Evolutionary conservation across 2,888 invertebrate genomes (phyloP), one percentile per base, ranked within the genome.

Genomic region (Campoplex nolae): DNA sequence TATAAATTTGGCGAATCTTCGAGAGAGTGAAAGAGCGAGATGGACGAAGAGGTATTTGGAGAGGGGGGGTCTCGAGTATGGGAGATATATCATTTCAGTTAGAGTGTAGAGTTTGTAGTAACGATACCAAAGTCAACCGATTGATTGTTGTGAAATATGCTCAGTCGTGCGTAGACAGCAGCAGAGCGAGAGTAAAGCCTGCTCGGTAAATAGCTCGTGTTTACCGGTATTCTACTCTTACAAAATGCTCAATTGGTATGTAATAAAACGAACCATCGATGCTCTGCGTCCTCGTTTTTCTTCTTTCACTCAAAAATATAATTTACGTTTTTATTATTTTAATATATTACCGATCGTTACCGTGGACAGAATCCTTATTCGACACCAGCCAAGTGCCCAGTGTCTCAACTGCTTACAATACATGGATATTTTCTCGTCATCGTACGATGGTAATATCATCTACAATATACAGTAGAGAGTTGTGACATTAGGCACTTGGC

Each of bases 131-230:
- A 91, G 90, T n/a, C 68, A 89, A 88, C 83, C 87, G 81, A 76
- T 74, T 84, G 83, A 80, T 88, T 89, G 88, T 89, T 87, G 89
- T 87, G 88, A 91, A 91, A 89, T 23, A 23, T 89, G 90, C 91
- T 91, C 90, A 93, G 93, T 93, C 90, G 90, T 89, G 90, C 83
- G 85, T 75, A 70, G 67, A 82, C 71, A 35, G 71, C 32, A 11
- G 51, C 71, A 51, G 45, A 51, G 45, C 51, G 18, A 75, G 35
- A 79, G 35, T 68, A 73, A 82, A 80, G 38, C 77, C 77, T 70
- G 75, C 74, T 71, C 23, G 77, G 65, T 75, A 58, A 75, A 75
- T 32, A 67, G 73, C 16, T 82, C 58, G 23, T 65, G 77, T 48
- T 32, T 56, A 76, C 28, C 35, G 23, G 62, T 76, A 42, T 45